A percentile compares a stretch with the other conserved stretches of the same genome.
These are phyloP conservation scores for Neopelma chrysocephalum DNA, from an alignment of 2,797 vertebrate species.

Conservation along the genomic window DNA sequence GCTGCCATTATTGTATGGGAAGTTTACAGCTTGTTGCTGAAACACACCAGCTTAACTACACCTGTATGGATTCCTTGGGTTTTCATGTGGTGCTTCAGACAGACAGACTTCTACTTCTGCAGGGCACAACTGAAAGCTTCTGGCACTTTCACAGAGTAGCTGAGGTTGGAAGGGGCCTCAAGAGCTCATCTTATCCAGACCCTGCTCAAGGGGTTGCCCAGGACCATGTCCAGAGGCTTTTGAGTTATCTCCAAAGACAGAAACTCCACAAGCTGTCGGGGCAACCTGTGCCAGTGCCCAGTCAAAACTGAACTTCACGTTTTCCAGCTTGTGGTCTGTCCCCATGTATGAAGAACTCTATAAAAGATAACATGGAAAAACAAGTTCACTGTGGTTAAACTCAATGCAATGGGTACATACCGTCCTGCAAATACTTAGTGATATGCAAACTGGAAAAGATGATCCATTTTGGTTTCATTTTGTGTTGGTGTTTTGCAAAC, in stretches of 20 bases:
- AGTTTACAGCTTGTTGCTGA: conserved; percentile 15
- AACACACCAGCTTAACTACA: background rate
- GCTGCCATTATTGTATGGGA: background rate
- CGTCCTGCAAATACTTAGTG: background rate
- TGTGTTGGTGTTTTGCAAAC: background rate
- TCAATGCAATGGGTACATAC: background rate
- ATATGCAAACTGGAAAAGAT: background rate
- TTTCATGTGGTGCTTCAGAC: background rate
- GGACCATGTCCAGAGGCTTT: background rate
- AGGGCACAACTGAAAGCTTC: background rate
- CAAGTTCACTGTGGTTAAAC: background rate
- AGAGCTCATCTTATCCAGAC: background rate
- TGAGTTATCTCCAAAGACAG: background rate
- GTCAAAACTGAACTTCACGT: background rate
- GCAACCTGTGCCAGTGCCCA: background rate
- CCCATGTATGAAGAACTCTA: background rate
- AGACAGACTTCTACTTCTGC: background rate
- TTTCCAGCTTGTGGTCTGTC: background rate
- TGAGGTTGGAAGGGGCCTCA: background rate
- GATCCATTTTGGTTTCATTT: background rate
- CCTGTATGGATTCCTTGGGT: background rate
- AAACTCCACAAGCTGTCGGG: background rate
- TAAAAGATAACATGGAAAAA: background rate
- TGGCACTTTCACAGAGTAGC: background rate
- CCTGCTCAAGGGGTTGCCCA: background rate